phyloP scores from a whole-genome alignment of 2,113 vertebrate species.

The Sapajus apella region DNA sequence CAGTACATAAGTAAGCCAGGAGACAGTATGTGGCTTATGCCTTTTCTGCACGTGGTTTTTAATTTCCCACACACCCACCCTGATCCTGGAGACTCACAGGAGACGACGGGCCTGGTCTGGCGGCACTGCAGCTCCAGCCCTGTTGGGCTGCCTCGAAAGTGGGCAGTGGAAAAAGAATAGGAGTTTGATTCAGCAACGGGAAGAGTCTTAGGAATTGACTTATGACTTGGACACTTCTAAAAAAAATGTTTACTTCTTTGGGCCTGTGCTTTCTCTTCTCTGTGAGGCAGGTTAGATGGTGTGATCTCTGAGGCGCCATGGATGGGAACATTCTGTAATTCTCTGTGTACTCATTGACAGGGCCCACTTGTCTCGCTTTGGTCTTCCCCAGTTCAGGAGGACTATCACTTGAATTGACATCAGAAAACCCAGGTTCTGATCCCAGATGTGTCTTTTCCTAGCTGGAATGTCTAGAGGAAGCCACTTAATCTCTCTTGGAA shows the following conservation, averaged over 20 bases:
- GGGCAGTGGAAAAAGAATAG: not conserved
- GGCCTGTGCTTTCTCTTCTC: not conserved
- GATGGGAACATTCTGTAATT: not conserved
- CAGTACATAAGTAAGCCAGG: not conserved
- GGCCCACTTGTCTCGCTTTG: not conserved
- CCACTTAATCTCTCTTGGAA: not conserved
- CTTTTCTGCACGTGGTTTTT: not conserved
- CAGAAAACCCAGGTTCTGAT: not conserved
- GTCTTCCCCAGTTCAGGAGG: not conserved
- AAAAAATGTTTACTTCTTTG: not conserved
- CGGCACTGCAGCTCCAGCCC: not conserved
- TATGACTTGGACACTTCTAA: no score
- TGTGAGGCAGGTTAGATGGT: not conserved
- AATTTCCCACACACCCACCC: not conserved
- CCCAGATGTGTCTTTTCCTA: not conserved
- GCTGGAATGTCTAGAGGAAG: not conserved
- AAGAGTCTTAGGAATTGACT: not conserved
- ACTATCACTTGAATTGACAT: not conserved
- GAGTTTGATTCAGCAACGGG: not conserved
- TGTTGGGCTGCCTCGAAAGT: not conserved
- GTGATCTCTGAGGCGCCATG: not conserved
- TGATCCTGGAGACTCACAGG: not conserved
- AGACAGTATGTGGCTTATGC: not conserved
- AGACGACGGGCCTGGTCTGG: no score
- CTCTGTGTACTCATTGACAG: not conserved